phyloP scores from a whole-genome alignment of 2,888 invertebrate genomes.

The Zygaena filipendulae region DNA sequence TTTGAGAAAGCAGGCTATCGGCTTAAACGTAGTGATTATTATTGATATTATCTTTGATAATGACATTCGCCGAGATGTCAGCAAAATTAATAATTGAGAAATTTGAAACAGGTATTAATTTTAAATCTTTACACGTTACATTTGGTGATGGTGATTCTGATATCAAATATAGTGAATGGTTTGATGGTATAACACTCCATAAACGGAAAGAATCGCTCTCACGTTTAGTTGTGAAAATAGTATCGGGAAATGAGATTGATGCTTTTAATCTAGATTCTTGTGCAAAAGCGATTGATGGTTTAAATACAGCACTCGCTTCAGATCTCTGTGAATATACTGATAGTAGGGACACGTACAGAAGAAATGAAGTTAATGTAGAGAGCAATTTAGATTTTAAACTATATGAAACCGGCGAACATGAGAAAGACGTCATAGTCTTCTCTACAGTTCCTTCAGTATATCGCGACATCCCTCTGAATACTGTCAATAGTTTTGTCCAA shows the following conservation, averaged over 20 bases:
- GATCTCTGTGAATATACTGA: neutral
- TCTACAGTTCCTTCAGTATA: neutral
- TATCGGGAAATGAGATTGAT: conserved; percentile 33
- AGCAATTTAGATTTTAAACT: too few relatives aligned
- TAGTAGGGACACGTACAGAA: neutral
- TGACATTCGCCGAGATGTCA: conserved; percentile 49
- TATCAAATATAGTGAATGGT: conserved; percentile 43
- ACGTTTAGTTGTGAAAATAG: conserved; percentile 48
- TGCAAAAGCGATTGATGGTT: conserved; percentile 26
- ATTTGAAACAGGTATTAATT: conserved; percentile 43
- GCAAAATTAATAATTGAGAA: conserved; percentile 55
- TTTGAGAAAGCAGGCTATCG: too few relatives aligned
- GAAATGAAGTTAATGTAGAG: neutral
- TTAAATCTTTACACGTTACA: conserved; percentile 41
- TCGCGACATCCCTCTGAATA: neutral
- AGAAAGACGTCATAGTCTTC: neutral
- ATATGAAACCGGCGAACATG: neutral
- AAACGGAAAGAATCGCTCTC: conserved; percentile 34
- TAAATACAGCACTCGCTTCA: too few relatives aligned
- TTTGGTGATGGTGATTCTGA: conserved; percentile 25
- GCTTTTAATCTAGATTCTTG: conserved; percentile 42
- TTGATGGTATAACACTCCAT: conserved; percentile 30
- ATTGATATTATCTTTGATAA: too few relatives aligned
- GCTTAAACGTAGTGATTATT: too few relatives aligned
- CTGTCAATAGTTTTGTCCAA: neutral